Evolutionary conservation across 2,113 vertebrate species (phyloP).

Genomic region (Tupaia tana): DNA sequence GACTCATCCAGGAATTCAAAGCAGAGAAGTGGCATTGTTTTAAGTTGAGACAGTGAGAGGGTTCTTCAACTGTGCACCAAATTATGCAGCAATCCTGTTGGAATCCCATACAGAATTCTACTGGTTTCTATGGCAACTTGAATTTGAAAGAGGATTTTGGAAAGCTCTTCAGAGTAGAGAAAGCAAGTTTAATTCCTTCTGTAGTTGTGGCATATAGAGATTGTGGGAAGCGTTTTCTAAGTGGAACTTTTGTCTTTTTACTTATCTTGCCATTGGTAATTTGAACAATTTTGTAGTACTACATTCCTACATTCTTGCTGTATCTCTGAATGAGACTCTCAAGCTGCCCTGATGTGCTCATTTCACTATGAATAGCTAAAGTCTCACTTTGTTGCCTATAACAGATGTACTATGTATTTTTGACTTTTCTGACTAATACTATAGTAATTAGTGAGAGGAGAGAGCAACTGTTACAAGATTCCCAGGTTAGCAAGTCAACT

Average conservation of each 20-base stretch:
- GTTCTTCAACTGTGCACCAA: conserved; percentile 68
- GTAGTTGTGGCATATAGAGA: conserved; percentile 7
- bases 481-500: conserved; percentile 73
- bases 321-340: conserved; percentile 50
- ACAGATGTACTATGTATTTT: conserved; percentile 64
- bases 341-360: neutral
- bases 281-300: neutral
- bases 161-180: conserved; percentile 66
- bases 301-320: conserved; percentile 12
- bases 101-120: conserved; percentile 74
- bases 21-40: conserved; percentile 43
- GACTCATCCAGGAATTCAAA: conserved; percentile 31
- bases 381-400: conserved; percentile 24
- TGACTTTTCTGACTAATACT: conserved; percentile 71
- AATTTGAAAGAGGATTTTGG: conserved; percentile 78
- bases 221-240: conserved; percentile 60
- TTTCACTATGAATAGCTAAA: conserved; percentile 43
- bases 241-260: conserved; percentile 60
- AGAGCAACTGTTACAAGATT: conserved; percentile 69
- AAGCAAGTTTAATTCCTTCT: conserved; percentile 62
- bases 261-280: conserved; percentile 47
- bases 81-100: conserved; percentile 79
- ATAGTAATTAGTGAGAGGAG: conserved; percentile 67
- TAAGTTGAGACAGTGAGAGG: conserved; percentile 61
- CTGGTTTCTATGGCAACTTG: conserved; percentile 86